Evolutionary conservation across 2,113 vertebrate species (phyloP).

Genomic region (Mus pahari): DNA sequence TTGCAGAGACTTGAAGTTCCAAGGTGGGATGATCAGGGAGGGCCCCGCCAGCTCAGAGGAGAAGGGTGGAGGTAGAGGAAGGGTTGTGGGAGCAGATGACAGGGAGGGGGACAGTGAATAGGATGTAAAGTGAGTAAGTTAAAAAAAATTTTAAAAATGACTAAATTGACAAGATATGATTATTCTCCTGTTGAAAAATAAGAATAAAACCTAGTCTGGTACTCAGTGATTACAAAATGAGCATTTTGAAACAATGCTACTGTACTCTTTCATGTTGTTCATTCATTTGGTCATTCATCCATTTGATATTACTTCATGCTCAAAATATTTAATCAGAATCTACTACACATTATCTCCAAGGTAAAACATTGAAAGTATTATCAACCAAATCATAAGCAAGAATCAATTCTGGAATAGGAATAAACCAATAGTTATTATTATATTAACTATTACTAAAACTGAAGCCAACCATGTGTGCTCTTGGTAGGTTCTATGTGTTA

Average conservation of each 20-base stretch:
- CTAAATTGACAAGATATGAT: constrained; percentile 17
- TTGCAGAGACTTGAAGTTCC: too few relatives aligned
- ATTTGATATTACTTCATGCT: not conserved
- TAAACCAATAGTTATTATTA: not conserved
- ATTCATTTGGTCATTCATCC: not conserved
- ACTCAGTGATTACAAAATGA: constrained; percentile 8
- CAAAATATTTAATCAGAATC: not conserved
- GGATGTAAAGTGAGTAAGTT: too few relatives aligned
- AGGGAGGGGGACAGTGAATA: too few relatives aligned
- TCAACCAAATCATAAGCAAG: not conserved
- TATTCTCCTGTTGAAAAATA: constrained; percentile 18
- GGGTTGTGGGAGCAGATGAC: too few relatives aligned
- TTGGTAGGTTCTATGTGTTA: not conserved
- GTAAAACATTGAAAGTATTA: not conserved
- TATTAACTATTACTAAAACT: not conserved
- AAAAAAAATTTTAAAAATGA: too few relatives aligned
- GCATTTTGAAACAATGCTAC: not conserved
- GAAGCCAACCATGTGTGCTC: not conserved
- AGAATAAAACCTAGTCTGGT: not conserved
- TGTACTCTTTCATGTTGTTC: not conserved
- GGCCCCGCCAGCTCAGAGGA: too few relatives aligned
- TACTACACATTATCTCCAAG: not conserved
- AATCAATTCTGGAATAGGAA: not conserved
- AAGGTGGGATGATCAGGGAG: too few relatives aligned
- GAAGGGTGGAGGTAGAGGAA: too few relatives aligned